A percentile compares a stretch with the other conserved stretches of the same genome.
These are phyloP conservation scores for Solea senegalensis DNA, from an alignment of 2,113 vertebrate species.

Conservation along the genomic window DNA sequence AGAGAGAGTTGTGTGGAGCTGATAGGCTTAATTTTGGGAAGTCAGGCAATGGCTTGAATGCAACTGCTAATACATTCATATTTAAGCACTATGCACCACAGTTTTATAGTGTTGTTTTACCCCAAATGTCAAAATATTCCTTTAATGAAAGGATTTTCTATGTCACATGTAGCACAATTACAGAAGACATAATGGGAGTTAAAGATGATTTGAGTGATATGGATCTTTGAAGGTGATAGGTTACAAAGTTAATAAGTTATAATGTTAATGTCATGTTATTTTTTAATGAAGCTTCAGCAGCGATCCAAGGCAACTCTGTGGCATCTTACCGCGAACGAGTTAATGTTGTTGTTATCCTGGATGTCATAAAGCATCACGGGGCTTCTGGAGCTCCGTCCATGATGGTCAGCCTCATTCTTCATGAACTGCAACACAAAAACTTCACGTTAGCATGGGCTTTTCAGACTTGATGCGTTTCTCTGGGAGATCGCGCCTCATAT, in stretches of 20 bases:
- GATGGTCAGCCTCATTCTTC: conserved; percentile 76
- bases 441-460: background rate
- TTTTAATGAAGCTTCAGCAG: background rate
- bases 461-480: conserved; percentile 4
- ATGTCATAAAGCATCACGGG: conserved; percentile 81
- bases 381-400: conserved; percentile 81
- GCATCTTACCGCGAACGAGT: conserved; percentile 83
- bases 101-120: background rate
- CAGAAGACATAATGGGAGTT: conserved; percentile 4
- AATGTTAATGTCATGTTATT: conserved; percentile 9
- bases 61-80: too few relatives aligned
- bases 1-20: too few relatives aligned
- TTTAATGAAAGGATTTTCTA: conserved; percentile 1
- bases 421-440: conserved; percentile 72
- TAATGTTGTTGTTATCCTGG: conserved; percentile 83
- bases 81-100: too few relatives aligned
- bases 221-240: conserved; percentile 9
- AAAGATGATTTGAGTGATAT: conserved; percentile 1
- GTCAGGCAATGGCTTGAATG: too few relatives aligned
- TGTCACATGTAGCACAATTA: background rate
- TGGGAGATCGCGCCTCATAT: background rate
- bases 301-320: background rate
- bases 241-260: conserved; percentile 24
- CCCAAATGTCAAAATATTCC: conserved; percentile 10
- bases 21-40: too few relatives aligned